Evolutionary conservation across 2,888 invertebrate genomes (phyloP).

Genomic region (Chymomyza amoena): DNA sequence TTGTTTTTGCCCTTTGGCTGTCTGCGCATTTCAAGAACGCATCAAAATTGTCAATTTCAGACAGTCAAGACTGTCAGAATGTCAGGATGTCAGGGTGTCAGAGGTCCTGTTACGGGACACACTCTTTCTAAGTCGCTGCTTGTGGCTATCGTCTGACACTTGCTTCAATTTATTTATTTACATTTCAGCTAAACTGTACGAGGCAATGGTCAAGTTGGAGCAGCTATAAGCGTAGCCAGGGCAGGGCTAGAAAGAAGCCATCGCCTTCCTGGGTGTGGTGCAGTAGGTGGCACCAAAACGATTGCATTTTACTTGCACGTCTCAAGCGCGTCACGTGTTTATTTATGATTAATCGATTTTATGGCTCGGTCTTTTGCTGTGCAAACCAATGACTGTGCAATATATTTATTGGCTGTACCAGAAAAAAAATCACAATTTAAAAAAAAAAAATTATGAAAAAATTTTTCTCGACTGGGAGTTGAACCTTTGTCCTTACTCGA

Average conservation of each 20-base stretch:
- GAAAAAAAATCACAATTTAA: too few relatives aligned
- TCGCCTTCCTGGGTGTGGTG: background rate
- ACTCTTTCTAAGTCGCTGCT: background rate
- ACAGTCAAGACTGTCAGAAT: background rate
- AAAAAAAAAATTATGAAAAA: too few relatives aligned
- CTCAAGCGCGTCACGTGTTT: constrained; percentile 35
- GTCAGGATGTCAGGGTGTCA: background rate
- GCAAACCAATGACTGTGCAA: background rate
- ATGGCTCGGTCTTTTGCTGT: constrained; percentile 25
- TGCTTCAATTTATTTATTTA: background rate
- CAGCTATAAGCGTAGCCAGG: background rate
- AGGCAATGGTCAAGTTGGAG: background rate
- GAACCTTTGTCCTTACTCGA: too few relatives aligned
- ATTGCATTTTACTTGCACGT: constrained; percentile 3
- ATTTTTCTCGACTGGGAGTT: too few relatives aligned
- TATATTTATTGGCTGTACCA: background rate
- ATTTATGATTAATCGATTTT: constrained; percentile 63
- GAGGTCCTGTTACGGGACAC: too few relatives aligned
- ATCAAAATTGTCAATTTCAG: background rate
- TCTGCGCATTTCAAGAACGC: constrained; percentile 7
- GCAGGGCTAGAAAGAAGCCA: background rate
- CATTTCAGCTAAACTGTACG: background rate
- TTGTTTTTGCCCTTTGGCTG: background rate
- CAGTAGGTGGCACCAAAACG: background rate
- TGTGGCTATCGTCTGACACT: background rate